Evolutionary conservation across 1,140 invertebrate species (phyloP), one percentile per base, ranked within the genome.

Genomic region (Drosophila tropicalis): DNA sequence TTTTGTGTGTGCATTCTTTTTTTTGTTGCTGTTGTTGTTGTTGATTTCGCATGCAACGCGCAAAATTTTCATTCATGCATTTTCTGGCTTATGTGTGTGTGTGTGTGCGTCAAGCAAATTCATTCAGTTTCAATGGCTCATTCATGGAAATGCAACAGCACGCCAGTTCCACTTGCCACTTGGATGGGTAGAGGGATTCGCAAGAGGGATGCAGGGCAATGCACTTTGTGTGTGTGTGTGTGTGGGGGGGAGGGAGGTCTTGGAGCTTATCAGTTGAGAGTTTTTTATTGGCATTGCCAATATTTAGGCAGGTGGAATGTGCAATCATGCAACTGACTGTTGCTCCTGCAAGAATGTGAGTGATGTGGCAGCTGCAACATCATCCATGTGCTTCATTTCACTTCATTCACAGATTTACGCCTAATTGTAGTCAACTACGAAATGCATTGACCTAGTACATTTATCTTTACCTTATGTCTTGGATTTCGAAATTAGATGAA

Each of bases 21-120:
- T 39, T 67, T 29, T 29, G 70, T 55, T n/a, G 56, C 32, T 57
- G 71, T 44, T 61, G 55, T 47, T 60, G 60, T 25, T 60, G 60
- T 25, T 40, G 15, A 40, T 32, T 40, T 67, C 64, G 66, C 73
- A 62, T 78, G 75, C 78, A 80, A 77, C 81, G 72, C 72, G 40
- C 61, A 68, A 76, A 76, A 81, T 68, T 87, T 85, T 87, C 82
- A 85, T 85, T 85, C 82, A 85, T 85, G 82, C 82, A 67, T 79
- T 84, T 71, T 67, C 36, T 7, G 22, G 17, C 44, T 9, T 40
- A n/a, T 32, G 25, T 67, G 58, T 44, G 63, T 63, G 69, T 61
- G 69, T 72, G 69, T 72, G 80, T 67, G 80, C 73, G 58, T 68
- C 51, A 81, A 63, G 73, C 66, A 77, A 81, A 82, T 87, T 87